Base-by-base conservation (phyloP, 2,888 invertebrate genomes). In the Yponomeuta sedellus region DNA sequence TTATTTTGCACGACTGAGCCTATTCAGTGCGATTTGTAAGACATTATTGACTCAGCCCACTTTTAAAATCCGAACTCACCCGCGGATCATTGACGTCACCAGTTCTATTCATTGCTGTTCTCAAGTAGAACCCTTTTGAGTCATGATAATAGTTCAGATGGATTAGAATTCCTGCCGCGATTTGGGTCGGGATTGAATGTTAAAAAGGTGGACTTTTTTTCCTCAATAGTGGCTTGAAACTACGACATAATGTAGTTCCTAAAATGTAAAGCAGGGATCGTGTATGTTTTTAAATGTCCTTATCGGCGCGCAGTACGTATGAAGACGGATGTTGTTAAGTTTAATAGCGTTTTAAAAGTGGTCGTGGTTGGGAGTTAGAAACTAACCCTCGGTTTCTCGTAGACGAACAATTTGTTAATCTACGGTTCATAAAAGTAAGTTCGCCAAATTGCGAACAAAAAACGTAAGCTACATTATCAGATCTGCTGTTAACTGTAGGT, bases 101-200 rank as follows among this genome's bases (percentile, higher is more conserved):
- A 52, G 44, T 16, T 52, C 44, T 52, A 16, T 52, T 52, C 44
- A 52, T 5, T 16, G 44, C 44, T 16, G 44, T 3, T 52, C 16
- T 52, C 44, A 16, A 22, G 59, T 25, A 59, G 22, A 20, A 1
- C 25, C 25, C 59, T 59, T 19, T 20, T 59, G 57, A 52, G 16
- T 16, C 44, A 52, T 52, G 44, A 52, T 52, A 52, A 16, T 52
- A 61, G 16, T 22, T 16, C 19, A 16, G 16, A n/a, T 62, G 56
- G 56, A 52, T 62, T 59, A 59, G 66, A 62, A 66, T 66, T 66
- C 61, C 25, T 66, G 39, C 61, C 52, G 56, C 16, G 22, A 44
- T 65, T 57, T 65, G 5, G 12, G 22, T 64, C 59, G 22, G 25
- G 16, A 59, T 11, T 59, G 59, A 59, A 59, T 59, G 20, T 59